phyloP scores from a whole-genome alignment of 2,797 vertebrate species.

The Gambelia wislizenii region DNA sequence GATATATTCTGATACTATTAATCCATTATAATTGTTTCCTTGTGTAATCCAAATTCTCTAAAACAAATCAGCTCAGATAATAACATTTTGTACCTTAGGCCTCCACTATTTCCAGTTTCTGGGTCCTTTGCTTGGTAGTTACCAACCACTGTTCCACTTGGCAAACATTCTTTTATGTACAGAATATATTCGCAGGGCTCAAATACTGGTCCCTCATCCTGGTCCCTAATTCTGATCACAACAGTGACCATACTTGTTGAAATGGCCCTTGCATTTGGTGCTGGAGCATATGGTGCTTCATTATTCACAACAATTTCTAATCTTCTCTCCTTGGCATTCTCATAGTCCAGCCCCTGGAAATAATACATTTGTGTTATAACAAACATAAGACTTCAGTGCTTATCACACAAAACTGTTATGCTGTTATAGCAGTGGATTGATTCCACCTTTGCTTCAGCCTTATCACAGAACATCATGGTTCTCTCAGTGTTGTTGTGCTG shows the following conservation, averaged over 20 bases:
- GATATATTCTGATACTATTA: fast-evolving
- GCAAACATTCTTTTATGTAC: conserved; percentile 81
- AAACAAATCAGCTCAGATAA: conserved; percentile 5
- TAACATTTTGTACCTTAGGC: conserved; percentile 83
- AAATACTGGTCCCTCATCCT: conserved; percentile 90
- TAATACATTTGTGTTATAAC: conserved; percentile 40
- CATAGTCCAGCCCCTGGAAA: conserved; percentile 86
- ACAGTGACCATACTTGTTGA: conserved; percentile 79
- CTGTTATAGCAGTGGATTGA: too few relatives aligned
- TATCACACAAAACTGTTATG: too few relatives aligned
- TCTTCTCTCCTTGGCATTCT: conserved; percentile 70
- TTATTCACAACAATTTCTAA: conserved; percentile 85
- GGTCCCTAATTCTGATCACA: conserved; percentile 77
- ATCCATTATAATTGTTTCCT: background rate
- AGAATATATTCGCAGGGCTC: conserved; percentile 72
- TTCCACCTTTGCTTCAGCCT: too few relatives aligned
- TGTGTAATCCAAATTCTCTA: background rate
- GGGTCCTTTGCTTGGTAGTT: conserved; percentile 85
- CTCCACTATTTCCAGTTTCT: conserved; percentile 81
- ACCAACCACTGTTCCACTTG: conserved; percentile 78
- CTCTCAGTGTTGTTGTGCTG: too few relatives aligned
- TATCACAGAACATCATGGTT: too few relatives aligned
- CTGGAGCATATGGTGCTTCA: conserved; percentile 78
- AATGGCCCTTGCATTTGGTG: conserved; percentile 62
- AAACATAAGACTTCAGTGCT: background rate